Base-by-base conservation (phyloP, 2,888 invertebrate genomes). In the Dynastes maya region DNA sequence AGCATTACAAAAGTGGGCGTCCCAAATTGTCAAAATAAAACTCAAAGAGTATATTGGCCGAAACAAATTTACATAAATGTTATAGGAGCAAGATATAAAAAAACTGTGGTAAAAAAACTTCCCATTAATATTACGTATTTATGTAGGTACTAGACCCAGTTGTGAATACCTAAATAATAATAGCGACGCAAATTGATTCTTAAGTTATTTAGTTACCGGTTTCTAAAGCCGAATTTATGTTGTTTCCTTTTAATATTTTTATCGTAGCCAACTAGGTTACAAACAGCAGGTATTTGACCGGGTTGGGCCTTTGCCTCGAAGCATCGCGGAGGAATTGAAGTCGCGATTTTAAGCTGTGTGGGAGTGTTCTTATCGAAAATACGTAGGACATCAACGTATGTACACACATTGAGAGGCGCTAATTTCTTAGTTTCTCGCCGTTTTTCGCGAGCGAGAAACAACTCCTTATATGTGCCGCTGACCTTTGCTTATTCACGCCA, bases 251-350 rank as follows among this genome's bases (percentile, higher is more conserved):
- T 22, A 22, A 9, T 58, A 40, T 72, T 58, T 61, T 27, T 8
- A 40, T 4, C 45, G 49, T 22, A 22, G 29, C 27, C 72, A 74
- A 74, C 61, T 74, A 61, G 72, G 61, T 74, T 74, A 74, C 37
- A 63, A 45, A 45, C 61, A 74, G 49, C 61, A 61, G 72, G 72
- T 61, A 74, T 61, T 74, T 74, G 72, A 74, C 72, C 72, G 72
- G 49, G 27, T 5, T 45, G n/a, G 61, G 13, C n/a, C 61, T n/a
- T 74, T 74, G 22, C 72, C 61, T 45, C 37, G 45, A 27, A 72
- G 13, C 45, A 40, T 11, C 22, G 9, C 27, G 8, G 6, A 55
- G 11, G 58, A 40, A 72, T 40, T 45, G 27, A 37, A 61, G 55
- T 74, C 22, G 22, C 11, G 22, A 45, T 45, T 22, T 61, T 32